These are phyloP conservation scores for Pachypanchax playfairii DNA, from an alignment of 2,113 vertebrate genomes.

Conservation along the genomic window DNA sequence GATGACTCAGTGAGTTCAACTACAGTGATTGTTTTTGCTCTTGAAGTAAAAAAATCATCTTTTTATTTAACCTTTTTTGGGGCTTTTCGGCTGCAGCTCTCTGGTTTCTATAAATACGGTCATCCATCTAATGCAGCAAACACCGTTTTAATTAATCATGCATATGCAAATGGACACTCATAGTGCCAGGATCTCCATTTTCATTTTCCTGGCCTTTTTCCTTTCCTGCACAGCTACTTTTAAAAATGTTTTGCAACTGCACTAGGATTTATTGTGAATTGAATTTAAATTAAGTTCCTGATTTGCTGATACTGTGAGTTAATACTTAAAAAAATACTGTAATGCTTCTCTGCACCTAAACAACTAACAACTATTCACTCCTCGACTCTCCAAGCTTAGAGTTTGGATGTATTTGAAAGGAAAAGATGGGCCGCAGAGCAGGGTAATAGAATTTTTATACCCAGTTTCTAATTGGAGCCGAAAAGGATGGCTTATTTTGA, in stretches of 20 bases:
- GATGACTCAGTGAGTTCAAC: conserved; percentile 27
- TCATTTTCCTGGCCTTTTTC: conserved; percentile 64
- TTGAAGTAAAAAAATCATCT: conserved; percentile 32
- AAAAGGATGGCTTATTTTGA: conserved; percentile 54
- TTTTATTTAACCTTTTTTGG: conserved; percentile 41
- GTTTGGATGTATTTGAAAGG: conserved; percentile 1
- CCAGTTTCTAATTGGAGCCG: conserved; percentile 57
- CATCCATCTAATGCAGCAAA: conserved; percentile 58
- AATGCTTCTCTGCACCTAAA: conserved; percentile 18
- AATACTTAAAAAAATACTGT: conserved; percentile 35
- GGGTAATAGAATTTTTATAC: conserved; percentile 43
- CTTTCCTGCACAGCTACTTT: conserved; percentile 8
- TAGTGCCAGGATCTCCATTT: conserved; percentile 73
- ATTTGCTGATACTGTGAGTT: conserved; percentile 65
- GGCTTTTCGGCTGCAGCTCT: conserved; percentile 30
- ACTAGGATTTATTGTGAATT: conserved; percentile 74
- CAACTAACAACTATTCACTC: background rate
- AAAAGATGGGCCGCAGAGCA: conserved; percentile 11
- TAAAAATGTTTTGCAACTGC: background rate
- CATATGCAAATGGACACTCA: conserved; percentile 64
- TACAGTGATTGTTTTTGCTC: conserved; percentile 4
- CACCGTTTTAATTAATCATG: conserved; percentile 62
- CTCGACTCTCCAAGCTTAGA: background rate
- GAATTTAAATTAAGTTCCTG: conserved; percentile 74
- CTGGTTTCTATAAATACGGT: conserved; percentile 30